Percentiles rank a stretch among this genome's conserved stretches.
Evolutionary conservation across 2,797 vertebrate species (phyloP).

Genomic region (Percopsis omiscomaycus): DNA sequence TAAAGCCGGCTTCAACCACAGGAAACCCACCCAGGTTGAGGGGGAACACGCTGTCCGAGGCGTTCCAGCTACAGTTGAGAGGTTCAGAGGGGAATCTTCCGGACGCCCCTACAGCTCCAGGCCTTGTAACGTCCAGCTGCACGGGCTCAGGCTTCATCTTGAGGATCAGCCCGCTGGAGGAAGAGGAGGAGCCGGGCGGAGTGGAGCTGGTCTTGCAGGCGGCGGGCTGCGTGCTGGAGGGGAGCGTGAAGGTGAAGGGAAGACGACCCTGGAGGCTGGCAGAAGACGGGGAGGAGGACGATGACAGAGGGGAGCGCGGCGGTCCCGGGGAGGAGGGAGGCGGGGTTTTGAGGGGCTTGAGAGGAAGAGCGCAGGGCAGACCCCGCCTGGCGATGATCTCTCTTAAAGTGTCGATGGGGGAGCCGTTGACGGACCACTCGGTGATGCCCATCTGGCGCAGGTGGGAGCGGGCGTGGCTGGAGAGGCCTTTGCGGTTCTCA

Average conservation of each 20-base stretch:
- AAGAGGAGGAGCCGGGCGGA: conserved; percentile 24
- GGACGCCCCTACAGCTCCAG: conserved; percentile 53
- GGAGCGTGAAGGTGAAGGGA: conserved; percentile 69
- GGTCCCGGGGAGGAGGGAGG: conserved; percentile 78
- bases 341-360: conserved; percentile 73
- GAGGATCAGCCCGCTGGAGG: conserved; percentile 67
- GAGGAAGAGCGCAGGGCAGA: conserved; percentile 78
- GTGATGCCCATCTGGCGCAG: conserved; percentile 84
- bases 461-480: conserved; percentile 83
- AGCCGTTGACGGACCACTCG: conserved; percentile 83
- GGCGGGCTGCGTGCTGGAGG: conserved; percentile 69
- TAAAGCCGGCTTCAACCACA: no score
- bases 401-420: conserved; percentile 90
- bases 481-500: conserved; percentile 85
- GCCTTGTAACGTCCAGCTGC: conserved; percentile 83
- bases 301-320: conserved; percentile 73
- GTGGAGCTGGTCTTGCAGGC: conserved; percentile 79
- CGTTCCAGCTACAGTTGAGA: conserved; percentile 75
- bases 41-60: conserved; percentile 81
- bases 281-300: conserved; percentile 68
- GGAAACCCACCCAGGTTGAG: conserved; percentile 85
- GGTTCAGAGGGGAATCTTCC: conserved; percentile 55
- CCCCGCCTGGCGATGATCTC: conserved; percentile 89
- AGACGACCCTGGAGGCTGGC: conserved; percentile 58
- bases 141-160: conserved; percentile 90